Base-by-base conservation (phyloP, 2,888 invertebrate species). In the Pollenia griseotomentosa region DNA sequence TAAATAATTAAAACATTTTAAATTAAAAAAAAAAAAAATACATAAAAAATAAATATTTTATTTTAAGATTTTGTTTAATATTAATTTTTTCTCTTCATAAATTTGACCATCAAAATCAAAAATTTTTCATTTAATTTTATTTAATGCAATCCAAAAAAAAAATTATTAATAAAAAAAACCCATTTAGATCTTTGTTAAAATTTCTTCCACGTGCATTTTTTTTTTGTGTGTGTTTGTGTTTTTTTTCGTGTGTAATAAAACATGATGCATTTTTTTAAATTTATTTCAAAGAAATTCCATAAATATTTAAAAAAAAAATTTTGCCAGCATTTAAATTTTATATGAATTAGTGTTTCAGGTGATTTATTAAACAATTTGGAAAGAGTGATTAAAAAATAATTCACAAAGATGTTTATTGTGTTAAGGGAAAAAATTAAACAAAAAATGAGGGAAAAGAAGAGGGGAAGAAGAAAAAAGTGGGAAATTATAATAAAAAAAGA, bases 401-500 rank as follows among this genome's bases (percentile, higher is more conserved):
- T 23, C 23, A 23, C 23, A 23, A 23, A 11, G 7, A 46, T 59
- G 46, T 73, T 73, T 23, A 8, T 73, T 19, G 57, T 57, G 57
- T 19, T 57, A 59, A 78, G 9, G 16, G 33, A n/a, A 63, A 12
- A 3, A 16, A 71, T 44, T 8, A 10, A 55, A 16, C 55, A 57
- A 42, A 16, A 16, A 65, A 46, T 8, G 23, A n/a, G 33, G 63
- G 48, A 63, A 46, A 16, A 53, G 12, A 53, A 6, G n/a, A 51
- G 68, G 53, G 59, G 55, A 71, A 71, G 61, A 70, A 70, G 61
- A 79, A 53, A 79, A 79, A 23, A 79, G 61, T 61, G 44, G 46
- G 3, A 61, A 44, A 51, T 70, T 79, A 53, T 78, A 78, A 68
- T 57, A 65, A 53, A 55, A 53, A 77, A 65, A 77, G 10, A 57